Conservation (phyloP, 1,140 invertebrate genomes). For the Panagrolaimus sp. region DNA sequence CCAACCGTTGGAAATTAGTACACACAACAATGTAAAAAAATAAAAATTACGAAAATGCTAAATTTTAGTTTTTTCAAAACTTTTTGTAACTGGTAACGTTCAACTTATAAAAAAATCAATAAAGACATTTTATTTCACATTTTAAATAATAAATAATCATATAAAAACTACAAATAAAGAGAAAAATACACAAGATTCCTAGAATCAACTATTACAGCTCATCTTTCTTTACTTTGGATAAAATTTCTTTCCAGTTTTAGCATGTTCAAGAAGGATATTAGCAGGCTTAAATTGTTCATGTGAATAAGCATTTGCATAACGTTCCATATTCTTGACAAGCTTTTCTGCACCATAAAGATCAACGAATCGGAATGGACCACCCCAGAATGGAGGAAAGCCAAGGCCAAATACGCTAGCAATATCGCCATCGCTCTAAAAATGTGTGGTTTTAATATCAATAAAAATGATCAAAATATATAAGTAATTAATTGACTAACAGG, state of each 20-base stretch:
- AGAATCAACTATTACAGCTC: too few relatives aligned
- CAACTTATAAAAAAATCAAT: too few relatives aligned
- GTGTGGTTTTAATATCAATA: too few relatives aligned
- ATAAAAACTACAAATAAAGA: too few relatives aligned
- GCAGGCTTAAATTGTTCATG: conserved; percentile 77
- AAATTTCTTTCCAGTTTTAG: conserved; percentile 72
- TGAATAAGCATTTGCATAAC: conserved; percentile 76
- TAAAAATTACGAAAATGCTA: too few relatives aligned
- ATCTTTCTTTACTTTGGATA: conserved; percentile 43
- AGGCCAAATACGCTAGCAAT: conserved; percentile 96
- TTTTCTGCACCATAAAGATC: conserved; percentile 85
- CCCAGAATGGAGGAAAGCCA: conserved; percentile 95
- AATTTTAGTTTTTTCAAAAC: too few relatives aligned
- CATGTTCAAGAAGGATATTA: conserved; percentile 84
- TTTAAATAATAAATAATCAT: too few relatives aligned
- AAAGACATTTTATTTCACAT: too few relatives aligned
- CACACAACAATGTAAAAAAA: too few relatives aligned
- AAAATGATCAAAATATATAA: conserved; percentile 18
- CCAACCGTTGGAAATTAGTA: too few relatives aligned
- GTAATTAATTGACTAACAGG: conserved; percentile 67
- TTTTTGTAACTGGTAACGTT: too few relatives aligned
- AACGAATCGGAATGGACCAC: conserved; percentile 92
- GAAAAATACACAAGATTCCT: too few relatives aligned
- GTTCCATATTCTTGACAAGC: conserved; percentile 82
- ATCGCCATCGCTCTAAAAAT: conserved; percentile 82